Evolutionary conservation across 2,797 vertebrate genomes (phyloP), one percentile per base, ranked within the genome.

Genomic region (Labeo calbasu): DNA sequence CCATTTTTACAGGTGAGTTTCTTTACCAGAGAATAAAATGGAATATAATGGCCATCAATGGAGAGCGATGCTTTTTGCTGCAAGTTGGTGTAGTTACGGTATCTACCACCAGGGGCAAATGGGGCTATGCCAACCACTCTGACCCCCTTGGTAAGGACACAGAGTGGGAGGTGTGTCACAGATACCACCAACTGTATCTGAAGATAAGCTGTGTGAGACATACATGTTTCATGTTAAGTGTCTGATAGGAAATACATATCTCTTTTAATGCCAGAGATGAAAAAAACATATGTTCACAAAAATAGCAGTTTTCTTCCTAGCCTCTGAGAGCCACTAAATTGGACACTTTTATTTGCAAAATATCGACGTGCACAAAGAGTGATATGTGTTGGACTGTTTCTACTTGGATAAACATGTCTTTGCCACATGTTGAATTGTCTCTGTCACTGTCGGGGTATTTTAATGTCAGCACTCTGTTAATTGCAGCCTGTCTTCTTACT

Each of bases 1-100:
- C 98, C 91, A 96, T 99, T 92, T 99, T 99, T 90, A 96, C 97
- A 82, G 98, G 98, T 99, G 90, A 15, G 89, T 84, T 50, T 71
- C 10, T 3, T 46, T 13, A n/a, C 36, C 66, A 28, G 15, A 21
- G 6, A 72, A 61, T 21, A 7, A n/a, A 59, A 19, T 65, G 7
- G 5, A 63, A 51, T 51, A 51, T 11, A 19, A 28, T 53, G 4
- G 25, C 50, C 36, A 4, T 57, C 28, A n/a, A 15, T n/a, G 12
- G 32, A 57, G 32, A 15, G 14, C 0, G 1, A 12, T 71, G 3
- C 0, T 19, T 21, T 71, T 40, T 40, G 73, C 21, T 76, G 53
- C 6, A 19, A 77, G 36, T 17, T 11, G 73, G 53, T 59, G 55
- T 46, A 77, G 53, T 77, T 77, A 61, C 2, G 0, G 14, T 2